phyloP scores from a whole-genome alignment of 2,888 invertebrate species.

The Tenthredo notha region DNA sequence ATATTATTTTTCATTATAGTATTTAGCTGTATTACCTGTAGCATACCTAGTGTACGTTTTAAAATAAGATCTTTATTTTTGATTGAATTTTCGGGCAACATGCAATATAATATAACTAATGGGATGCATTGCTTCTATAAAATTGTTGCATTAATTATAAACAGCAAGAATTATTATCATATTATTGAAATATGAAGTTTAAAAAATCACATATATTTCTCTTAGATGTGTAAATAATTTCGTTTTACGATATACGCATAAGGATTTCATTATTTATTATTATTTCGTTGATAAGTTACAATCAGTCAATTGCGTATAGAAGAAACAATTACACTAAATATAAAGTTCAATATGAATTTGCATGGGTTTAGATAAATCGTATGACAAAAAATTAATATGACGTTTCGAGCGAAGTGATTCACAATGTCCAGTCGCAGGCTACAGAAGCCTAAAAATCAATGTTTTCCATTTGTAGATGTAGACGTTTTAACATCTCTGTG shows the following conservation, averaged over 20 bases:
- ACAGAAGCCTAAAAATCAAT: constrained; percentile 71
- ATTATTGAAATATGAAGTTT: neutral
- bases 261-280: neutral
- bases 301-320: neutral
- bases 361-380: neutral
- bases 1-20: neutral
- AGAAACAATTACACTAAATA: neutral
- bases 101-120: constrained; percentile 10
- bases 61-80: neutral
- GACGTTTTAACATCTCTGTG: constrained; percentile 68
- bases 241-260: neutral
- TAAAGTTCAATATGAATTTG: neutral
- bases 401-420: constrained; percentile 57
- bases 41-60: neutral
- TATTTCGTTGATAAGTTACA: too few relatives aligned
- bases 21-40: neutral
- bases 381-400: neutral
- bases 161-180: neutral
- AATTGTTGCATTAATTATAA: neutral
- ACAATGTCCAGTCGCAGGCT: constrained; percentile 69
- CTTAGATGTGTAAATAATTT: neutral
- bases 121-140: neutral
- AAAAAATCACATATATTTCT: neutral
- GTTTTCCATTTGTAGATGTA: constrained; percentile 75
- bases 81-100: constrained; percentile 11